phyloP scores from a whole-genome alignment of 1,140 invertebrate species.

The Bombus picipes region DNA sequence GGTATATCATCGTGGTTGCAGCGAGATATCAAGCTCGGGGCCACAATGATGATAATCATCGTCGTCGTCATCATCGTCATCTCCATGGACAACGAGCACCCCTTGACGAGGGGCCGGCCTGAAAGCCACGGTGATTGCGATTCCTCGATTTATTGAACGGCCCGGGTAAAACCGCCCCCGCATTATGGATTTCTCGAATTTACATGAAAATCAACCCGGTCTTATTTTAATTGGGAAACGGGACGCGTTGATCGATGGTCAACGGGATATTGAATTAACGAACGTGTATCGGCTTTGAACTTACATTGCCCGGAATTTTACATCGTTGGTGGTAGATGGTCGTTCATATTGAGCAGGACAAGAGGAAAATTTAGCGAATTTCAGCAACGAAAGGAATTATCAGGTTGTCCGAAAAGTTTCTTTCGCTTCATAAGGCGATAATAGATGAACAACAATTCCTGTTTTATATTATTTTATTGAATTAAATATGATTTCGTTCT shows the following conservation, averaged over 20 bases:
- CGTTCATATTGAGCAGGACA: background rate
- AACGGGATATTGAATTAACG: conserved; percentile 24
- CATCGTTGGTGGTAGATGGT: background rate
- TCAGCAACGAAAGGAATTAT: no score
- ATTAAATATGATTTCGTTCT: no score
- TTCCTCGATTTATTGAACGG: conserved; percentile 58
- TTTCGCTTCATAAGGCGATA: no score
- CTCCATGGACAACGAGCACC: conserved; percentile 57
- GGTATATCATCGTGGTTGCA: conserved; percentile 47
- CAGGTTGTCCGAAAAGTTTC: no score
- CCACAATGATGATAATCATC: conserved; percentile 63
- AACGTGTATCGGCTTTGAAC: background rate
- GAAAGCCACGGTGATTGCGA: conserved; percentile 66
- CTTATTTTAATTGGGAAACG: conserved; percentile 43
- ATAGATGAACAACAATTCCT: no score
- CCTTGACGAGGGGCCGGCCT: conserved; percentile 48
- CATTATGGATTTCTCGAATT: conserved; percentile 45
- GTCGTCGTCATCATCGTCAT: conserved; percentile 58
- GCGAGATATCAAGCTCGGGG: conserved; percentile 52
- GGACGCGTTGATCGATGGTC: background rate
- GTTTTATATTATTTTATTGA: no score
- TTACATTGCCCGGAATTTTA: background rate
- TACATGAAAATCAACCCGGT: conserved; percentile 38
- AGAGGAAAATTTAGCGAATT: background rate
- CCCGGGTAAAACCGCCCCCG: conserved; percentile 9